These are phyloP conservation scores for Ectropis crepuscularia DNA, from an alignment of 2,888 invertebrate genomes.

Conservation along the genomic window DNA sequence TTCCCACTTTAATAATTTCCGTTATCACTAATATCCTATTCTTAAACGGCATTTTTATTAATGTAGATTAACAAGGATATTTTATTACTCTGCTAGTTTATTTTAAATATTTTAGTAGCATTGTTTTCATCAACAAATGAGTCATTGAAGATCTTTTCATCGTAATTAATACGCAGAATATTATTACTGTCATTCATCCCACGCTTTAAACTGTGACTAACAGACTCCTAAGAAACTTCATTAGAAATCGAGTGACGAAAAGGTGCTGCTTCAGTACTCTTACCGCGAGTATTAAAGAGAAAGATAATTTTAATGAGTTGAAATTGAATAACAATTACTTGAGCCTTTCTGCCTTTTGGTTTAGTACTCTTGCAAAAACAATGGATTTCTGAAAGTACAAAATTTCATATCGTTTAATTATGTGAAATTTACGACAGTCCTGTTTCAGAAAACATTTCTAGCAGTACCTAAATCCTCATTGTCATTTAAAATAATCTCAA, in stretches of 20 bases:
- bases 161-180: slow-evolving; percentile 64
- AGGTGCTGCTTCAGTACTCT: no score
- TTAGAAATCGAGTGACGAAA: slow-evolving; percentile 22
- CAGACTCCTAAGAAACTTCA: slow-evolving; percentile 47
- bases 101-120: slow-evolving; percentile 21
- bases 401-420: no score
- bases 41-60: slow-evolving; percentile 29
- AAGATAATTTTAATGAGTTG: no score
- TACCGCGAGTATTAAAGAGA: no score
- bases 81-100: slow-evolving; percentile 9
- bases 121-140: slow-evolving; percentile 59
- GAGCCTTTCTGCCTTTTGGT: no score
- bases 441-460: no score
- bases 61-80: slow-evolving; percentile 28
- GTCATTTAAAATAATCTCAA: no score
- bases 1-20: slow-evolving; percentile 59
- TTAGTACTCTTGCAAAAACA: no score
- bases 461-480: no score
- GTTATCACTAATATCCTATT: slow-evolving; percentile 51
- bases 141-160: slow-evolving; percentile 62
- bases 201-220: slow-evolving; percentile 61
- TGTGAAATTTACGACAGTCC: no score
- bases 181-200: slow-evolving; percentile 58
- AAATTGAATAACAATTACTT: no score
- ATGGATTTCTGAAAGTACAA: no score